Evolutionary conservation across 2,888 invertebrate species (phyloP).

Genomic region (Eremobia ochroleuca): DNA sequence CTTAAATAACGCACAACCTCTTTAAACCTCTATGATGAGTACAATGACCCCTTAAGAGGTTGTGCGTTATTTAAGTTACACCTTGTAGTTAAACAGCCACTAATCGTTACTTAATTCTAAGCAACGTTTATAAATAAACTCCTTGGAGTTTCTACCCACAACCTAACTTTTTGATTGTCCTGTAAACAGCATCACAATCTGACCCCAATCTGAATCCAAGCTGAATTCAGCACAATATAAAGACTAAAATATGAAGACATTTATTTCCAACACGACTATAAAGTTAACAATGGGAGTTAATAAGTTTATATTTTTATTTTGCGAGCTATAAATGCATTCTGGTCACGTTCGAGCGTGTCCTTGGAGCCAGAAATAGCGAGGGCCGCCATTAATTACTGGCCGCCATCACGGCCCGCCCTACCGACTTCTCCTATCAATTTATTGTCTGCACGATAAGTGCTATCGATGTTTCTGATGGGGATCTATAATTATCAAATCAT

Average conservation of each 20-base stretch:
- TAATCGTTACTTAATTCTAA: neutral
- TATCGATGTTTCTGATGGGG: constrained; percentile 55
- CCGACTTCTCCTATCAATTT: constrained; percentile 77
- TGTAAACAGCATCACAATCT: neutral
- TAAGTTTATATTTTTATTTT: constrained; percentile 48
- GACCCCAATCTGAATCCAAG: constrained; percentile 14
- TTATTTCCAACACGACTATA: constrained; percentile 30
- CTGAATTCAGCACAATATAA: constrained; percentile 18
- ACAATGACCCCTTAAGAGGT: too few relatives aligned
- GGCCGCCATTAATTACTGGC: constrained; percentile 80
- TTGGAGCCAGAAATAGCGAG: constrained; percentile 78
- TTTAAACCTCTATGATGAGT: too few relatives aligned
- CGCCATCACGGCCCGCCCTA: constrained; percentile 58
- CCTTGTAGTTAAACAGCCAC: too few relatives aligned
- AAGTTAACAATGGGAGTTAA: constrained; percentile 44
- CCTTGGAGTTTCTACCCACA: neutral
- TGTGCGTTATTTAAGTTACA: too few relatives aligned
- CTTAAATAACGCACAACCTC: too few relatives aligned
- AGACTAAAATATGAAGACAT: constrained; percentile 23
- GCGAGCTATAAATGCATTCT: constrained; percentile 65
- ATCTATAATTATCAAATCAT: constrained; percentile 63
- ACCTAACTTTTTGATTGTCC: neutral
- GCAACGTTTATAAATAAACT: neutral
- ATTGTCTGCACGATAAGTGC: constrained; percentile 73
- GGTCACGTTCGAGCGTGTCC: constrained; percentile 77